A percentile compares a stretch with the other conserved stretches of the same genome.
Conservation (phyloP, 1,140 invertebrate species). For the Contarinia nasturtii region DNA sequence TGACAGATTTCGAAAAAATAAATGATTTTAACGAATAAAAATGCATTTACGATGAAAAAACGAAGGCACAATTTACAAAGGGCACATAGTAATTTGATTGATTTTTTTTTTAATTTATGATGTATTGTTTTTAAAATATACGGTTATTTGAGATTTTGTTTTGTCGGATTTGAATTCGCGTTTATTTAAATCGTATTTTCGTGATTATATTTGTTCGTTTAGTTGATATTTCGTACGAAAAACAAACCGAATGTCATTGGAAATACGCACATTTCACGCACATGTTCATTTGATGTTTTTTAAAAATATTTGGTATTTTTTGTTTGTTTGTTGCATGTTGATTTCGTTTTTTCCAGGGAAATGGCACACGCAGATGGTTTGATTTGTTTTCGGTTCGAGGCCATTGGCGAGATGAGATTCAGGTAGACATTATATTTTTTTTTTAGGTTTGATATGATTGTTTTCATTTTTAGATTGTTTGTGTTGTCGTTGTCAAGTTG, state of each 20-base stretch:
- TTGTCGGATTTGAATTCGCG: background rate
- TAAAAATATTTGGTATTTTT: conserved; percentile 6
- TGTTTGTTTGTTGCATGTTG: background rate
- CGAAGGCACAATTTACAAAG: background rate
- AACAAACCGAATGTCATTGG: background rate
- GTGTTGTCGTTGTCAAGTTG: no score
- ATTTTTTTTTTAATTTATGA: conserved; percentile 6
- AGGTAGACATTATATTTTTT: no score
- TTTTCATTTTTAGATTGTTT: no score
- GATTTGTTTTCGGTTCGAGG: no score
- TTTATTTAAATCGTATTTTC: background rate
- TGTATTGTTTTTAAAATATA: background rate
- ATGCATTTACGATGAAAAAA: no score
- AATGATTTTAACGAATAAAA: no score
- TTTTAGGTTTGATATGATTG: no score
- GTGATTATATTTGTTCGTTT: background rate
- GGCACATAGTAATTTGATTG: conserved; percentile 2
- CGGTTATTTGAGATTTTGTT: background rate
- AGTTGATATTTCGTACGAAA: background rate
- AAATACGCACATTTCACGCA: background rate
- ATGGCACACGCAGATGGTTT: no score
- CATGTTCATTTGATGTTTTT: conserved; percentile 2
- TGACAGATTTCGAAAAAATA: no score
- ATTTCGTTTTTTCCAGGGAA: background rate
- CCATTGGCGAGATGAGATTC: no score